These are phyloP conservation scores for Cydia strobilella DNA, from an alignment of 1,140 invertebrate species.

Conservation along the genomic window DNA sequence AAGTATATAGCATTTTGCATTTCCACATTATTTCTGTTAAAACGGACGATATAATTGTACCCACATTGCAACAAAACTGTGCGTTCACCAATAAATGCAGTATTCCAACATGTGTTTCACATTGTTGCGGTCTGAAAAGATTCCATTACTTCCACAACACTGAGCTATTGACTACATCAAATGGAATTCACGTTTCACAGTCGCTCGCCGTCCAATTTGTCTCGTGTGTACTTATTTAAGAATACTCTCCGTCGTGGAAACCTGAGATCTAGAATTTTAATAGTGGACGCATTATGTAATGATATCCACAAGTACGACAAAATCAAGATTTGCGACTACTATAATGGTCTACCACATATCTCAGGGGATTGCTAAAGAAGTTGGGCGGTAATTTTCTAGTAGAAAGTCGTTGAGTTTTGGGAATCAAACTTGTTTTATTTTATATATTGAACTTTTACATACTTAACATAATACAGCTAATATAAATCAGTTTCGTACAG, in stretches of 20 bases:
- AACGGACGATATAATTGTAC: background rate
- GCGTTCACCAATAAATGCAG: background rate
- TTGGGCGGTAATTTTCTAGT: background rate
- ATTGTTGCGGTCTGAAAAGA: constrained; percentile 29
- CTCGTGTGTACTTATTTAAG: constrained; percentile 9
- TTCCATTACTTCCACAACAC: constrained; percentile 29
- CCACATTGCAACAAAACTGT: background rate
- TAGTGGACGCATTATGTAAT: background rate
- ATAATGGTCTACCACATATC: background rate
- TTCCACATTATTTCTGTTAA: background rate
- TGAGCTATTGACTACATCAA: constrained; percentile 27
- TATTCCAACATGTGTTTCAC: constrained; percentile 12
- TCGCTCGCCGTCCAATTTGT: background rate
- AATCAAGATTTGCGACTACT: background rate
- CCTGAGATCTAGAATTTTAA: background rate
- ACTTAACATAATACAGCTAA: too few relatives aligned
- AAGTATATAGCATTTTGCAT: too few relatives aligned
- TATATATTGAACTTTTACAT: too few relatives aligned
- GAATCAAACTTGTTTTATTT: too few relatives aligned
- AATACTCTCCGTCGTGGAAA: background rate
- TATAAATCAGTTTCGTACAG: too few relatives aligned
- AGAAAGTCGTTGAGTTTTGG: too few relatives aligned
- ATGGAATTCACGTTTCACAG: background rate
- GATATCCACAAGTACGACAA: background rate
- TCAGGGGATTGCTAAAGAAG: background rate